phyloP scores from a whole-genome alignment of 1,140 invertebrate species.

The Brachionus calyciflorus region DNA sequence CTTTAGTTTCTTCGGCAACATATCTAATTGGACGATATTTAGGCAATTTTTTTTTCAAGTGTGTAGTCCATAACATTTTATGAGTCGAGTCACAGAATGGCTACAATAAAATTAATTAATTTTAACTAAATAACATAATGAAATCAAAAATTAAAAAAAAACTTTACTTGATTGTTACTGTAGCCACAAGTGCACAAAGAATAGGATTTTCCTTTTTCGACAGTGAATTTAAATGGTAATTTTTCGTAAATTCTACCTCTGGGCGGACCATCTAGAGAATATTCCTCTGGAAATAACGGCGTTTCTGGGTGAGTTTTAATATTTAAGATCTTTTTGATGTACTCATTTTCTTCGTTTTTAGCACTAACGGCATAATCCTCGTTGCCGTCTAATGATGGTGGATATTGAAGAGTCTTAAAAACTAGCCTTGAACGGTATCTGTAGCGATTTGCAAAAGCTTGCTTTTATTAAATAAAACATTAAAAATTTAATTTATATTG shows the following conservation, averaged over 20 bases:
- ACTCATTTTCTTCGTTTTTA: slow-evolving; percentile 43
- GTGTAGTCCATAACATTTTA: slow-evolving; percentile 65
- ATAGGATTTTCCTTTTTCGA: slow-evolving; percentile 78
- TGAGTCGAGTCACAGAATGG: slow-evolving; percentile 93
- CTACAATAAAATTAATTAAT: slow-evolving; percentile 61
- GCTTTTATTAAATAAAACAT: background rate
- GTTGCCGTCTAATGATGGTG: background rate
- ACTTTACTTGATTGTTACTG: slow-evolving; percentile 72
- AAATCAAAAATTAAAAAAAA: background rate
- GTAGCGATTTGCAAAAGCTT: slow-evolving; percentile 17
- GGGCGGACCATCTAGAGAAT: slow-evolving; percentile 49
- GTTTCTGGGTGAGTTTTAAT: slow-evolving; percentile 52
- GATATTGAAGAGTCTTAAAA: slow-evolving; percentile 11
- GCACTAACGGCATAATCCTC: slow-evolving; percentile 37
- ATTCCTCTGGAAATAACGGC: slow-evolving; percentile 50
- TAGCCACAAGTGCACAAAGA: slow-evolving; percentile 88
- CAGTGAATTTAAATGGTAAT: slow-evolving; percentile 77
- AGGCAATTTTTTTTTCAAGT: slow-evolving; percentile 62
- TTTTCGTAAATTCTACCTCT: slow-evolving; percentile 66
- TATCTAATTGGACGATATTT: slow-evolving; percentile 72
- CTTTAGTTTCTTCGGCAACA: slow-evolving; percentile 78
- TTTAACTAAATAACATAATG: slow-evolving; percentile 29
- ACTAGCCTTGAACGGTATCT: background rate
- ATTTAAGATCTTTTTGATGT: slow-evolving; percentile 32
- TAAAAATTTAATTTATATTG: background rate